Base-by-base conservation (phyloP, 2,888 invertebrate species). In the Scaeva pyrastri region DNA sequence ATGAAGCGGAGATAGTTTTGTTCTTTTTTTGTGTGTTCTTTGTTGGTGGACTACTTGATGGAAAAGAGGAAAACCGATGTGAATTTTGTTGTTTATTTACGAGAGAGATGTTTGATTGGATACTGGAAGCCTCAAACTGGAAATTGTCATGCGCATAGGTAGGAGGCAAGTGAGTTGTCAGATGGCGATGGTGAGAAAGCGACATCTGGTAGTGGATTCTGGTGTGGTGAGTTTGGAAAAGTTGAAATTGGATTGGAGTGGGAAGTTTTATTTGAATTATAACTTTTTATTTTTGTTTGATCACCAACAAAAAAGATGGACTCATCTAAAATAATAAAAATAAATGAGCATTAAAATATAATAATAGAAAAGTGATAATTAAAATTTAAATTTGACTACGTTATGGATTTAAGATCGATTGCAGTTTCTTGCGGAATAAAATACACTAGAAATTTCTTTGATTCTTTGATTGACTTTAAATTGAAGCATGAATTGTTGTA, bases 51-150 rank as follows among this genome's bases (percentile, higher is more conserved):
- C 10, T 70, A 48, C n/a, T 23, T 55, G 62, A 68, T 14, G 8
- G 31, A 16, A 26, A 76, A 58, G 50, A 48, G 71, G 41, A 58
- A 45, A 36, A 85, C 80, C 60, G 76, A 68, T 70, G 12, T 60
- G 52, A 52, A 14, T 71, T 81, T 81, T 82, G 86, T 86, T 86
- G 86, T 86, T 86, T 86, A 62, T 86, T 86, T 86, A 86, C 66
- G 86, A 82, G 86, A 77, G 73, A 73, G 68, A 77, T 74, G 21
- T 84, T 43, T 64, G 50, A 58, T 43, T 86, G 74, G 86, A 82
- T 77, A 19, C 39, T 55, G 55, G 71, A 56, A 56, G 19, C 4
- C 2, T 19, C 21, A 1, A 11, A 60, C 58, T 84, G 84, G 84
- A 84, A 79, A 8, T 10, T 23, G 70, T 43, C 83, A 75, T 84